A percentile compares a stretch with the other conserved stretches of the same genome.
Evolutionary conservation across 2,113 vertebrate species (phyloP).

Genomic region (Cichladusa arquata): DNA sequence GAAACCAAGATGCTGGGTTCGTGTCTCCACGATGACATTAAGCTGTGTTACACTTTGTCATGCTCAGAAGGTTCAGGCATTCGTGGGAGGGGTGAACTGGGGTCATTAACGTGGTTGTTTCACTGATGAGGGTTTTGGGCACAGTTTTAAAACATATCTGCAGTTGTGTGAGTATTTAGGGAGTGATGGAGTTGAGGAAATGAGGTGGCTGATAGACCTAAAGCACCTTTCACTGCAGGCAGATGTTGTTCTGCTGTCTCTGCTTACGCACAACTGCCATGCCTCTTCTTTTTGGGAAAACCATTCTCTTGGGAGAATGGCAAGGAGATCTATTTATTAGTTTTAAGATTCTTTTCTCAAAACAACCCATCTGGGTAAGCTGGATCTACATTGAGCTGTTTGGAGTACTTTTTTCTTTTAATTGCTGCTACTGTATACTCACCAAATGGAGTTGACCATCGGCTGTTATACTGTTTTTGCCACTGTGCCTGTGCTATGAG

Average conservation of each 20-base stretch:
- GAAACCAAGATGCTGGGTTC: conserved; percentile 64
- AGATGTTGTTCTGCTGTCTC: conserved; percentile 29
- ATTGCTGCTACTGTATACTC: conserved; percentile 77
- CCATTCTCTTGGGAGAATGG: conserved; percentile 12
- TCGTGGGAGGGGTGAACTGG: background rate
- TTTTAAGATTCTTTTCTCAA: conserved; percentile 59
- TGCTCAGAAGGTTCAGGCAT: background rate
- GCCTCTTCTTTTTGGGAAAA: conserved; percentile 30
- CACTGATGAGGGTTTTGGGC: background rate
- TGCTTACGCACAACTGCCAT: conserved; percentile 65
- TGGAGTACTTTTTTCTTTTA: conserved; percentile 67
- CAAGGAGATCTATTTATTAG: conserved; percentile 58
- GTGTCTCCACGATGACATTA: conserved; percentile 64
- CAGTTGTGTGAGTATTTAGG: background rate
- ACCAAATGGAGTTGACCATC: conserved; percentile 78
- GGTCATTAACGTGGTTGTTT: background rate
- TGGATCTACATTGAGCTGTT: conserved; percentile 61
- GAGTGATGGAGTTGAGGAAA: background rate
- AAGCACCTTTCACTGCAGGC: conserved; percentile 29
- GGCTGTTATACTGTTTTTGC: conserved; percentile 88
- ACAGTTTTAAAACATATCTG: conserved; percentile 41
- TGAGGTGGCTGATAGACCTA: conserved; percentile 21
- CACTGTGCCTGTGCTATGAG: conserved; percentile 91
- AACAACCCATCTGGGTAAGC: conserved; percentile 50
- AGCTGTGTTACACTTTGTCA: background rate